Conservation (phyloP, 2,888 invertebrate genomes). For the Diabrotica balteata region DNA sequence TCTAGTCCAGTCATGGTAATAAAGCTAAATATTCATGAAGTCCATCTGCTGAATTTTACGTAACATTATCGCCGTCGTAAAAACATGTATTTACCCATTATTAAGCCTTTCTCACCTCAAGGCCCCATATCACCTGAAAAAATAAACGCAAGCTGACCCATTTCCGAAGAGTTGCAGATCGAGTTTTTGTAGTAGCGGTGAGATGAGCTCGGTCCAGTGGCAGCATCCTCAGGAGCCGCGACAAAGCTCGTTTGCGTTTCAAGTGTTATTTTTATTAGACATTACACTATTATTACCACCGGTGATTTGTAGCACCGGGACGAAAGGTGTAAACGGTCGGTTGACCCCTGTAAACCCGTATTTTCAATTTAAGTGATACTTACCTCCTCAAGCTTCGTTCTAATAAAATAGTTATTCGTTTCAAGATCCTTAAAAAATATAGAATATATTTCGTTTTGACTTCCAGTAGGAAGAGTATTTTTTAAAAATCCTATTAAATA, state of each 20-base stretch:
- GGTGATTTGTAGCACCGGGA: neutral
- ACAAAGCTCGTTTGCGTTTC: neutral
- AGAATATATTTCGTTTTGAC: too few relatives aligned
- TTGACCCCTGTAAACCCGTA: too few relatives aligned
- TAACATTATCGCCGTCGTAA: slow-evolving; percentile 22
- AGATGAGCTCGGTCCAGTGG: slow-evolving; percentile 31
- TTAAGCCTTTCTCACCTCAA: slow-evolving; percentile 30
- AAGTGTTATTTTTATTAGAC: slow-evolving; percentile 23
- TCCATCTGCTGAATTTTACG: slow-evolving; percentile 10
- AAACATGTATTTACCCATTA: slow-evolving; percentile 36
- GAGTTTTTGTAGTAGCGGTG: neutral
- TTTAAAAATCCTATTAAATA: too few relatives aligned
- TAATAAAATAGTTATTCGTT: too few relatives aligned
- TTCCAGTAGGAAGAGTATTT: too few relatives aligned
- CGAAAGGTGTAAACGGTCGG: too few relatives aligned
- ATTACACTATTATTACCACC: slow-evolving; percentile 26
- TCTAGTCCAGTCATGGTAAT: too few relatives aligned
- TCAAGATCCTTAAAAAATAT: too few relatives aligned
- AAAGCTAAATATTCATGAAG: neutral
- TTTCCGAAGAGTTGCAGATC: slow-evolving; percentile 40
- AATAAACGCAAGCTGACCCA: slow-evolving; percentile 45
- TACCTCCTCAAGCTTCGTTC: too few relatives aligned
- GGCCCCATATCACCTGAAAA: slow-evolving; percentile 43
- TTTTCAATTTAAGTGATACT: too few relatives aligned
- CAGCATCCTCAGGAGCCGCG: slow-evolving; percentile 27